Conservation (phyloP, 2,113 vertebrate genomes). For the Rana temporaria region DNA sequence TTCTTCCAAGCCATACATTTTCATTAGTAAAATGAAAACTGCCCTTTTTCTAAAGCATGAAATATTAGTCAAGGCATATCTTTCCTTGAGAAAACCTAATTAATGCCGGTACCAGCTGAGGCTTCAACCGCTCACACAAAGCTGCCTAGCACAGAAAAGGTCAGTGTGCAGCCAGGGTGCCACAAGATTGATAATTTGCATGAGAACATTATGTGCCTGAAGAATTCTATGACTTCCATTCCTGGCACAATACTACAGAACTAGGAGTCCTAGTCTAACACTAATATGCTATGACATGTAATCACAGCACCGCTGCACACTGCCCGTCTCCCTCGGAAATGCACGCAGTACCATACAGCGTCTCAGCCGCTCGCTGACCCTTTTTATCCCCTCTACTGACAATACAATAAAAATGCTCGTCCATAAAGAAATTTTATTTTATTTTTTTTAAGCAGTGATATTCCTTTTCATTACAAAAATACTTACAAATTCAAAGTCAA, state of each 20-base stretch:
- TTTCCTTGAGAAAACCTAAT: no score
- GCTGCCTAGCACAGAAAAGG: background rate
- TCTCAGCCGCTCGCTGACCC: background rate
- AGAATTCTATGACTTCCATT: constrained; percentile 15
- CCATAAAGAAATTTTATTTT: constrained; percentile 6
- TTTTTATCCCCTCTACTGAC: background rate
- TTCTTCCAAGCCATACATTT: no score
- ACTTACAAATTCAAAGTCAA: constrained; percentile 18
- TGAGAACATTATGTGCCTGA: constrained; percentile 42
- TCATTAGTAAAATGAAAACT: no score
- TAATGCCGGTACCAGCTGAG: background rate
- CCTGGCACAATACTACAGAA: constrained; percentile 12
- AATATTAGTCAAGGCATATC: no score
- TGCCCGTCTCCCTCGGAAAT: background rate
- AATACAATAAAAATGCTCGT: background rate
- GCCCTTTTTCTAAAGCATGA: no score
- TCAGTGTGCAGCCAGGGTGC: background rate
- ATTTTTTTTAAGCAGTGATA: background rate
- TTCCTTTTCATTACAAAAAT: background rate
- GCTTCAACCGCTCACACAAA: background rate
- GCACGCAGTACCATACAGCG: background rate
- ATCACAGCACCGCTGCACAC: background rate
- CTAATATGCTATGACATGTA: constrained; percentile 21
- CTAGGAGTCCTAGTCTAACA: background rate
- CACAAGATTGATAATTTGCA: constrained; percentile 8